Percentiles rank a stretch among this genome's conserved stretches.
Conservation (phyloP, 2,797 vertebrate species). For the Tiaroga cobitis region DNA sequence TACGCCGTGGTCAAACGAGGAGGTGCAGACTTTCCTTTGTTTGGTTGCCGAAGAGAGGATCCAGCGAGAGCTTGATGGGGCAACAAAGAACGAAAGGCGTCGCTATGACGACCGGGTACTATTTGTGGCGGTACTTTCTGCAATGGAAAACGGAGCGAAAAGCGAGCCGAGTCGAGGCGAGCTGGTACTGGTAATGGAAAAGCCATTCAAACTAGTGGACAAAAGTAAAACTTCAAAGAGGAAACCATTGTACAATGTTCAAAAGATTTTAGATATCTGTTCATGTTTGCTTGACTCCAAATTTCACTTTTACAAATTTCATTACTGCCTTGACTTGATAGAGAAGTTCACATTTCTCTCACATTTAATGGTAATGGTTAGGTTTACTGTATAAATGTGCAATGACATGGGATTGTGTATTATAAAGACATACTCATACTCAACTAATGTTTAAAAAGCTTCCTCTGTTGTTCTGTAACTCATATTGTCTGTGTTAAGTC, state of each 20-base stretch:
- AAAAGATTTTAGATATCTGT: neutral
- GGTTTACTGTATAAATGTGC: neutral
- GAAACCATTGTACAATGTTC: neutral
- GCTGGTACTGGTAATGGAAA: no score
- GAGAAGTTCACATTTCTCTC: conserved; percentile 13
- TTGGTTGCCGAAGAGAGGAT: no score
- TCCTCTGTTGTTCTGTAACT: neutral
- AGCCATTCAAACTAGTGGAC: neutral
- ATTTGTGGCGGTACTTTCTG: no score
- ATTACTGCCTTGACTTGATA: neutral
- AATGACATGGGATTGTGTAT: neutral
- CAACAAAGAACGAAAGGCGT: no score
- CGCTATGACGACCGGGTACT: no score
- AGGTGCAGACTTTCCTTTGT: no score
- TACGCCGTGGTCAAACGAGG: no score
- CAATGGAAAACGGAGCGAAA: no score
- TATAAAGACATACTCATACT: neutral
- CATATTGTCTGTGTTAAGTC: neutral
- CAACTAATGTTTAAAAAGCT: conserved; percentile 9
- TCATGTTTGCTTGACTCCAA: neutral
- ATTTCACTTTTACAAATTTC: neutral
- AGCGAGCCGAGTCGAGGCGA: no score
- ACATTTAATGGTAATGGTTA: neutral
- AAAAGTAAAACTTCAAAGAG: neutral
- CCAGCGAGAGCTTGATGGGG: no score